Evolutionary conservation across 2,797 vertebrate genomes (phyloP), one percentile per base, ranked within the genome.

Genomic region (Echeneis naucrates): DNA sequence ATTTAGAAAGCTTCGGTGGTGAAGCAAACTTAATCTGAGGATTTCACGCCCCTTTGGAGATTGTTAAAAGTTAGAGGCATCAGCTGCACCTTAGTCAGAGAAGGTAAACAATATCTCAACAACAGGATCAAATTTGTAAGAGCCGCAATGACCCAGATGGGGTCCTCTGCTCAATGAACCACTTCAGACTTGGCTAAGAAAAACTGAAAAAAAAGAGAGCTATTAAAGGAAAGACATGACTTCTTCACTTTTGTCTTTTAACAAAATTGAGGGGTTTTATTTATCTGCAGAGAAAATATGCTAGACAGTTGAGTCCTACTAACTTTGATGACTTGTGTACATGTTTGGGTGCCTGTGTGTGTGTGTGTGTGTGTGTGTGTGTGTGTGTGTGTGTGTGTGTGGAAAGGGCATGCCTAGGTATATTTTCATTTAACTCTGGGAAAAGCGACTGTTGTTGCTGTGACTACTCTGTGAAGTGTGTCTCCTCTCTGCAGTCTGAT

Each of bases 51-150:
- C 48, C 69, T 84, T 62, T 88, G 83, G 83, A 88, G 80, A 72
- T 79, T 70, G 77, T 84, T 84, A 71, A 85, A 88, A 88, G 59
- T 81, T 72, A 55, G 50, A 81, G 75, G 83, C 84, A 84, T 92
- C 91, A 92, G 92, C 90, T 94, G 91, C 84, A 85, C 80, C 82
- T 78, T 73, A 63, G 59, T 50, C 63, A 5, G 42, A 57, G 77
- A 78, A 86, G 83, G 84, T 83, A 77, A 86, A 87, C 78, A 80
- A 63, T 68, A 74, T 78, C 67, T 82, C 73, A 61, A 81, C 78
- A 81, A 81, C 84, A 64, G 82, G 71, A 86, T 71, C 72, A 35
- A 50, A 78, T 73, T 68, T 64, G 47, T 53, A 48, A 69, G 47
- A 69, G 78, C 61, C 24, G 50, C 58, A 27, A 26, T 72, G 75